Conservation (phyloP, 2,797 vertebrate species). For the Sebastiscus tertius region DNA sequence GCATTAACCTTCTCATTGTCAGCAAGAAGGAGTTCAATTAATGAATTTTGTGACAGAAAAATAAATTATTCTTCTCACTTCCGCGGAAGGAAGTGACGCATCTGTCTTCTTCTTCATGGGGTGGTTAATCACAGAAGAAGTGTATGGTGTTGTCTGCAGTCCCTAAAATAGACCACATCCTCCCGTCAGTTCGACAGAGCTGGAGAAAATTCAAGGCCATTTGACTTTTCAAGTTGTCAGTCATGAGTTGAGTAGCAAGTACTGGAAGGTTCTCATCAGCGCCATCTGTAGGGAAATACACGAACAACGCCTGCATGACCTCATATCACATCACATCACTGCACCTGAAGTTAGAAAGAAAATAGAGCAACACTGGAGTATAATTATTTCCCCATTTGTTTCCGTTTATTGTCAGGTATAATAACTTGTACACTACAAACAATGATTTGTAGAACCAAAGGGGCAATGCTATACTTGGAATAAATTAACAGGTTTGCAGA, state of each 20-base stretch:
- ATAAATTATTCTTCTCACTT: rapidly evolving
- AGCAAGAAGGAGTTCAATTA: no score
- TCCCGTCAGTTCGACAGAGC: no score
- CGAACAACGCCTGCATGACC: neutral
- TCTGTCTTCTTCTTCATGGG: no score
- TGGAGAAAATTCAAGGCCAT: slow-evolving; percentile 14
- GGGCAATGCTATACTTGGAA: slow-evolving; percentile 68
- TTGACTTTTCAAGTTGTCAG: neutral
- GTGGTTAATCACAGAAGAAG: rapidly evolving
- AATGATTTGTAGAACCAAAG: slow-evolving; percentile 79
- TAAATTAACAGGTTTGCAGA: slow-evolving; percentile 76
- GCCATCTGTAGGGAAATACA: slow-evolving; percentile 32
- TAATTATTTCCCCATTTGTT: slow-evolving; percentile 63
- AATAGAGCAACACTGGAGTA: slow-evolving; percentile 1
- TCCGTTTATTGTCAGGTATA: slow-evolving; percentile 86
- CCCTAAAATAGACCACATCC: neutral
- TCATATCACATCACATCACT: neutral
- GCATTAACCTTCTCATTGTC: no score
- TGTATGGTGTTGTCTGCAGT: neutral
- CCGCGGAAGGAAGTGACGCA: no score
- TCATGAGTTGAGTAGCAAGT: neutral
- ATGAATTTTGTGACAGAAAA: no score
- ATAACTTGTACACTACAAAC: slow-evolving; percentile 85
- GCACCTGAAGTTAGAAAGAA: neutral
- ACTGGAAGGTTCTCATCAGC: slow-evolving; percentile 4